Evolutionary conservation across 2,888 invertebrate species (phyloP).

Genomic region (Ochropleura leucogaster): DNA sequence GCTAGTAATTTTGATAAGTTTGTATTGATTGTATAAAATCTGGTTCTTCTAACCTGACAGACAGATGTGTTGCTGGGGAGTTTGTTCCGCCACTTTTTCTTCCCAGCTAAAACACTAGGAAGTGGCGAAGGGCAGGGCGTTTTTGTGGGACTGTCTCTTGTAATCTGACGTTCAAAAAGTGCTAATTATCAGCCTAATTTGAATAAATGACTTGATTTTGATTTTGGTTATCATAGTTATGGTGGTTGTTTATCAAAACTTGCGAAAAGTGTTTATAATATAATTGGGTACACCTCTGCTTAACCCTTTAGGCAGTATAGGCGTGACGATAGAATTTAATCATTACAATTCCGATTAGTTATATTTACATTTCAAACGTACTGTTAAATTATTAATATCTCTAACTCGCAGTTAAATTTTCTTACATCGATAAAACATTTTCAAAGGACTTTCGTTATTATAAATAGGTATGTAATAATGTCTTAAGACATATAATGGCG

Average conservation of each 20-base stretch:
- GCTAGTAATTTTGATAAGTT: too few relatives aligned
- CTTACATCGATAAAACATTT: slow-evolving; percentile 39
- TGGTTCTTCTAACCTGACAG: too few relatives aligned
- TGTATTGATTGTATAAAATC: too few relatives aligned
- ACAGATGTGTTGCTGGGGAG: too few relatives aligned
- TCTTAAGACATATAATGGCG: slow-evolving; percentile 45
- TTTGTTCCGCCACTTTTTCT: too few relatives aligned
- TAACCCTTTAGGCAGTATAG: neutral
- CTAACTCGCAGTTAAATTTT: slow-evolving; percentile 14
- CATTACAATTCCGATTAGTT: neutral
- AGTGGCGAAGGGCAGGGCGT: too few relatives aligned
- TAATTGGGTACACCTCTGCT: neutral
- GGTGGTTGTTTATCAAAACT: neutral
- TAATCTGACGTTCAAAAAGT: too few relatives aligned
- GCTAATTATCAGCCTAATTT: too few relatives aligned
- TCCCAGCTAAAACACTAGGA: too few relatives aligned
- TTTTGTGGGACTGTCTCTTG: too few relatives aligned
- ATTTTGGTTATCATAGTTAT: too few relatives aligned
- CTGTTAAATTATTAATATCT: neutral
- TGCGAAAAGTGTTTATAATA: neutral
- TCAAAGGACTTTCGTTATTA: slow-evolving; percentile 28
- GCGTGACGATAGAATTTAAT: neutral
- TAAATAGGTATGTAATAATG: slow-evolving; percentile 37
- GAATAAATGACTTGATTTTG: too few relatives aligned
- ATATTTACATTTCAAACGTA: neutral